These are phyloP conservation scores for Thecocarcelia acutangulata DNA, from an alignment of 2,888 invertebrate species.

Conservation along the genomic window DNA sequence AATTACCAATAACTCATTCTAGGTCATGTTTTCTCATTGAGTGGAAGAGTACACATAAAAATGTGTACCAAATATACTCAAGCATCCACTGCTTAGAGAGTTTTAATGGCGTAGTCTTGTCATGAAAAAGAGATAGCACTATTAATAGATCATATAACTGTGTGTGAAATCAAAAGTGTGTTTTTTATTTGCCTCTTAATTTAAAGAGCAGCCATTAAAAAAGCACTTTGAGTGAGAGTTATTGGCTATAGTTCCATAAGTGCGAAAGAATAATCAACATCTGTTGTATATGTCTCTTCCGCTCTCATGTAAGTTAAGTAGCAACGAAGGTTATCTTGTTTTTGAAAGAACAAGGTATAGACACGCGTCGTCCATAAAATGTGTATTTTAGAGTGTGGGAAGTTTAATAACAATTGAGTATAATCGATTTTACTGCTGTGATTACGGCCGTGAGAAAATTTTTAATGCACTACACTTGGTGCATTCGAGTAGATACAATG, in stretches of 20 bases:
- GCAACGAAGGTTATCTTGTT: not conserved
- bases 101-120: slow-evolving; percentile 44
- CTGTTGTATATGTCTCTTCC: slow-evolving; percentile 12
- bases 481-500: slow-evolving; percentile 6
- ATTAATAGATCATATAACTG: slow-evolving; percentile 44
- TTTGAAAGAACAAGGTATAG: slow-evolving; percentile 53
- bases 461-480: slow-evolving; percentile 50
- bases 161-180: slow-evolving; percentile 25
- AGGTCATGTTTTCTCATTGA: slow-evolving; percentile 67
- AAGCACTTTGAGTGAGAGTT: slow-evolving; percentile 33
- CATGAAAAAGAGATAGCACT: slow-evolving; percentile 71
- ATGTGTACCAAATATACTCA: not conserved
- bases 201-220: slow-evolving; percentile 61
- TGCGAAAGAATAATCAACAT: not conserved
- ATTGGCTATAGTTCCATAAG: not conserved
- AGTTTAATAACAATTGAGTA: slow-evolving; percentile 75
- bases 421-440: slow-evolving; percentile 75
- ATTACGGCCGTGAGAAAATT: slow-evolving; percentile 68
- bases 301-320: not conserved
- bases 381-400: slow-evolving; percentile 73
- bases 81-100: slow-evolving; percentile 18
- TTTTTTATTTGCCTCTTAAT: not conserved
- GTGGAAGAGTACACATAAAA: not conserved
- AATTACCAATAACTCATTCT: slow-evolving; percentile 79
- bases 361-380: slow-evolving; percentile 77